These are phyloP conservation scores for Ormyrus pomaceus DNA, from an alignment of 2,888 invertebrate species.

Conservation along the genomic window DNA sequence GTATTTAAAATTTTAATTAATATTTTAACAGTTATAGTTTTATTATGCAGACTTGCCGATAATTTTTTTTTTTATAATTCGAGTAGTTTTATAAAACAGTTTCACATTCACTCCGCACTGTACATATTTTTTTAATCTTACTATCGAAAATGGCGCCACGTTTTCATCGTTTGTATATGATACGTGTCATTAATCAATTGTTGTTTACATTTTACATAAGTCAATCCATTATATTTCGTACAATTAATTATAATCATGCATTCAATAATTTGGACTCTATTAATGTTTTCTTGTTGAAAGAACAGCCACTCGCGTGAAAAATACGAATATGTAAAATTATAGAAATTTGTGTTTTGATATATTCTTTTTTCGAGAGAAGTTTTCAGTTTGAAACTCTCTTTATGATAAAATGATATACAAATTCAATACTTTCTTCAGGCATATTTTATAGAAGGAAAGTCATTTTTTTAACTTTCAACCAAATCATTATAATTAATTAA, in stretches of 20 bases:
- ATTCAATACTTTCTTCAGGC: conserved; percentile 41
- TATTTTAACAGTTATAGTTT: conserved; percentile 56
- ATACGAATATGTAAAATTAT: conserved; percentile 49
- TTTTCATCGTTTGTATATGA: conserved; percentile 20
- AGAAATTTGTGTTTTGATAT: conserved; percentile 38
- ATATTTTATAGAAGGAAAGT: conserved; percentile 21
- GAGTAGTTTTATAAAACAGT: conserved; percentile 53
- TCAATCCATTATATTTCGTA: conserved; percentile 30
- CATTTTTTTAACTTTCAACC: conserved; percentile 1
- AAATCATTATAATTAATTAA: conserved; percentile 9
- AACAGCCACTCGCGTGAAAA: conserved; percentile 35
- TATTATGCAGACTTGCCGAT: conserved; percentile 54
- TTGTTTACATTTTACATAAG: conserved; percentile 36
- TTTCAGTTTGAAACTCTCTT: conserved; percentile 14
- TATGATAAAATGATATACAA: conserved; percentile 30
- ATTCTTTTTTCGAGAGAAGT: conserved; percentile 20
- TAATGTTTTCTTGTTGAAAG: conserved; percentile 17
- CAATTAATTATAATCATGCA: conserved; percentile 29
- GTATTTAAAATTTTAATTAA: conserved; percentile 4
- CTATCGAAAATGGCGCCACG: conserved; percentile 21
- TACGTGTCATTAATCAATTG: conserved; percentile 24
- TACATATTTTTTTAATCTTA: conserved; percentile 48
- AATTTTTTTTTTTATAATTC: conserved; percentile 43
- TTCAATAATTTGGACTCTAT: conserved; percentile 20
- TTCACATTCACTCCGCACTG: conserved; percentile 55